Percentiles rank a stretch among this genome's conserved stretches.
Conservation (phyloP, 2,888 invertebrate genomes). For the Penaeus monodon region DNA sequence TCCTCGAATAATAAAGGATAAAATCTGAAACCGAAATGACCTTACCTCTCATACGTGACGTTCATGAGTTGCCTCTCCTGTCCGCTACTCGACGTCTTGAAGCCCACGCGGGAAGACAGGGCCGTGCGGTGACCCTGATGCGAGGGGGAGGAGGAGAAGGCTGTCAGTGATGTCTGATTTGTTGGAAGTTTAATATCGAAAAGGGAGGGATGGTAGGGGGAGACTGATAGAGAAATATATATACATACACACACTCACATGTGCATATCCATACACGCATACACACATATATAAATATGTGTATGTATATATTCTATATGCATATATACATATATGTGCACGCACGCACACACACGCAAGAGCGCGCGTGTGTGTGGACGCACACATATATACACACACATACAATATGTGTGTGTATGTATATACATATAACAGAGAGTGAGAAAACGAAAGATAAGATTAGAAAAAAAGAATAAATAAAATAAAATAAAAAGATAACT, state of each 20-base stretch:
- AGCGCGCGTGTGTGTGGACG: not conserved
- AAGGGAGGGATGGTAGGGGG: not conserved
- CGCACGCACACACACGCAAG: not conserved
- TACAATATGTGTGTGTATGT: constrained; percentile 11
- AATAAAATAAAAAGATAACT: too few species aligned
- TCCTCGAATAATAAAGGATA: not conserved
- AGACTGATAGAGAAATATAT: too few species aligned
- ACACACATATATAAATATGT: not conserved
- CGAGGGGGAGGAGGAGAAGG: not conserved
- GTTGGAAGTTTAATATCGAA: too few species aligned
- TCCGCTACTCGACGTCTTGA: constrained; percentile 75
- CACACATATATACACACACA: constrained; percentile 18
- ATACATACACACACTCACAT: not conserved
- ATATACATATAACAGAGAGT: not conserved
- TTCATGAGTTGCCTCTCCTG: constrained; percentile 70
- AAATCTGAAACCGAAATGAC: not conserved
- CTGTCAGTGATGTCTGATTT: too few species aligned
- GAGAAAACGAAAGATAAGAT: not conserved
- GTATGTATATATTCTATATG: not conserved
- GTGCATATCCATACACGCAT: not conserved
- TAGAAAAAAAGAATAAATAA: not conserved
- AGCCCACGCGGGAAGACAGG: constrained; percentile 83
- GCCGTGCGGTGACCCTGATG: constrained; percentile 79
- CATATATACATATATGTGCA: too few species aligned
- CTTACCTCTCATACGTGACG: constrained; percentile 86